A percentile compares a stretch with the other conserved stretches of the same genome.
phyloP scores from a whole-genome alignment of 1,140 invertebrate species.

The Ruditapes philippinarum region DNA sequence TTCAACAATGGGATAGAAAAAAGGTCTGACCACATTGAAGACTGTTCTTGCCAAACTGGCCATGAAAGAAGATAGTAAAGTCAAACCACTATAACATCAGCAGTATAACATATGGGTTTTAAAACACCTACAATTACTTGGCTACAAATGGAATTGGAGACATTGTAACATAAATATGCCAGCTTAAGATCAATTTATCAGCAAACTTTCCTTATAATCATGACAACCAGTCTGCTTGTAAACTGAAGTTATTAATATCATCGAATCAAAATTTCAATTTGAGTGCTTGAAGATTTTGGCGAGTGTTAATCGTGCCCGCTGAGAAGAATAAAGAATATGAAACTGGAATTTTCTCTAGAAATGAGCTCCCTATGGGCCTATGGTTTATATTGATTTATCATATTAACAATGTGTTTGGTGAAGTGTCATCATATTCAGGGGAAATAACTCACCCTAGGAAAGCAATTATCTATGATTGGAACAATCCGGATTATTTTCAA shows the following conservation, averaged over 20 bases:
- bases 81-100: too few species aligned
- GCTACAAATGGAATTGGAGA: too few species aligned
- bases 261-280: constrained; percentile 1
- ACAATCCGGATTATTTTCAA: not conserved
- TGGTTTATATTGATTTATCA: constrained; percentile 31
- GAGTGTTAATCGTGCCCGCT: not conserved
- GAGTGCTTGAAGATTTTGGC: constrained; percentile 16
- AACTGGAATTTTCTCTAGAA: constrained; percentile 13
- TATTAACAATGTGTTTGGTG: not conserved
- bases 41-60: too few species aligned
- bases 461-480: not conserved
- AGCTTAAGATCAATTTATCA: too few species aligned
- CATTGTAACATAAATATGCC: too few species aligned
- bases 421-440: not conserved
- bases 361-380: not conserved
- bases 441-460: not conserved
- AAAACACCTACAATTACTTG: too few species aligned
- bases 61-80: too few species aligned
- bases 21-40: too few species aligned
- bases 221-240: too few species aligned
- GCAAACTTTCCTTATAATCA: too few species aligned
- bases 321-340: constrained; percentile 8
- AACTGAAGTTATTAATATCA: not conserved
- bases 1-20: too few species aligned
- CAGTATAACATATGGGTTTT: too few species aligned